These are phyloP conservation scores for Phytoseiulus persimilis DNA, from an alignment of 2,888 invertebrate genomes.

Conservation along the genomic window DNA sequence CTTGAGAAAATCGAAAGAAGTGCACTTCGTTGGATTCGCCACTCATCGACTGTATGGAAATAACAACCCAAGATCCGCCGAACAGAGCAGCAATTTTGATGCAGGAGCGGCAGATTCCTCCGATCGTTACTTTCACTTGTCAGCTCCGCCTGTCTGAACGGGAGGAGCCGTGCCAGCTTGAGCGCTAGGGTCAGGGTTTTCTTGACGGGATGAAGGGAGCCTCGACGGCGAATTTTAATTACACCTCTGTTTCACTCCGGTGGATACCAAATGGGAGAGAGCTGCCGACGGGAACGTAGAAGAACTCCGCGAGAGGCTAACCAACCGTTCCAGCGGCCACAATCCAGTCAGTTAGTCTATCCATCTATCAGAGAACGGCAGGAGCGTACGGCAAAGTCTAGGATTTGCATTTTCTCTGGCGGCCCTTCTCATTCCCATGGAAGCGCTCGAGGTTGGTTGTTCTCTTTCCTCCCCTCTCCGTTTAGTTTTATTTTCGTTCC, in stretches of 20 bases:
- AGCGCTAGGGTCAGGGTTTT: neutral
- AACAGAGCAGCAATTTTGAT: too few species aligned
- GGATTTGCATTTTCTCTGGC: neutral
- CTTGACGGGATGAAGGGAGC: neutral
- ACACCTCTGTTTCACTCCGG: neutral
- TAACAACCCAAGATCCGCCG: too few species aligned
- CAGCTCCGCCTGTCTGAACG: too few species aligned
- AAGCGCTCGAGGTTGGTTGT: neutral
- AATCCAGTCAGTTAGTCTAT: neutral
- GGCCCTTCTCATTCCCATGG: neutral
- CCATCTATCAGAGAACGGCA: neutral
- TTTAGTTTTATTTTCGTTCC: neutral
- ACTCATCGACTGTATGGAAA: too few species aligned
- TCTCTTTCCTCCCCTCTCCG: neutral
- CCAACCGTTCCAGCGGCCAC: neutral
- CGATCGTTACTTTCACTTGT: too few species aligned
- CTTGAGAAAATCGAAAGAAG: too few species aligned
- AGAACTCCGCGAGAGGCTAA: neutral
- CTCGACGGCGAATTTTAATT: neutral
- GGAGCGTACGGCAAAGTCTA: neutral
- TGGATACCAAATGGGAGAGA: neutral
- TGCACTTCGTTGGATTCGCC: too few species aligned
- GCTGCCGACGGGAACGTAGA: neutral
- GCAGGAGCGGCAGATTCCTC: too few species aligned
- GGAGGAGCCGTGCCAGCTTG: neutral